Conservation (phyloP, 2,888 invertebrate species). For the Tetranychus truncatus region DNA sequence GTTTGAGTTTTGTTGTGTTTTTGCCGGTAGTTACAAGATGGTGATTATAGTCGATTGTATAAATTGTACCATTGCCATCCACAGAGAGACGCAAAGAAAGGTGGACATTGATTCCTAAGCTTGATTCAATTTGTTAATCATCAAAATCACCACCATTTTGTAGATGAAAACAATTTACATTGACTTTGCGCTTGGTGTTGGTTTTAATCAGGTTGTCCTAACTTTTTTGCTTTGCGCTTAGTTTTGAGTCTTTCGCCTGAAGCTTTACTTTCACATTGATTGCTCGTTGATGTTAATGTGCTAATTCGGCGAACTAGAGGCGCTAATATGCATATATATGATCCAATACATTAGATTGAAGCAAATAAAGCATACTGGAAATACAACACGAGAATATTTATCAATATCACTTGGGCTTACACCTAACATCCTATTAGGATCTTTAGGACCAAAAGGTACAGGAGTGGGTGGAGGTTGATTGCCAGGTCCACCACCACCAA, state of each 20-base stretch:
- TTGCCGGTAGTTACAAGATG: not conserved
- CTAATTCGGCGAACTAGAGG: not conserved
- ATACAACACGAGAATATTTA: conserved; percentile 93
- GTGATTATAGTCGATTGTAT: not conserved
- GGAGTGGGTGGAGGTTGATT: not conserved
- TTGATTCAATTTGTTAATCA: no score
- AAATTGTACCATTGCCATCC: no score
- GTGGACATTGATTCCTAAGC: no score
- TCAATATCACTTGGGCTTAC: conserved; percentile 95
- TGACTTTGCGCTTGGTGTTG: no score
- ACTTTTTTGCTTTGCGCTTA: no score
- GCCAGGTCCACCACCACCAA: conserved; percentile 5
- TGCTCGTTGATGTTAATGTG: no score
- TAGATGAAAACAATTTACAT: no score
- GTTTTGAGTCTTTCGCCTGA: no score
- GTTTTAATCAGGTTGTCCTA: no score
- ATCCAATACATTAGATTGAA: conserved; percentile 99
- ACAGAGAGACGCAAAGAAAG: no score
- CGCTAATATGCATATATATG: conserved; percentile 67
- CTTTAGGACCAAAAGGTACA: conserved; percentile 37
- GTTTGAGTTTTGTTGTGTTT: not conserved
- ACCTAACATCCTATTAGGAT: conserved; percentile 70
- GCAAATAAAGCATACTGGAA: conserved; percentile 93
- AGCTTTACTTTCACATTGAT: no score
- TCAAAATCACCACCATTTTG: no score